Base-by-base conservation (phyloP, 2,888 invertebrate genomes). In the Cyaniris semiargus region DNA sequence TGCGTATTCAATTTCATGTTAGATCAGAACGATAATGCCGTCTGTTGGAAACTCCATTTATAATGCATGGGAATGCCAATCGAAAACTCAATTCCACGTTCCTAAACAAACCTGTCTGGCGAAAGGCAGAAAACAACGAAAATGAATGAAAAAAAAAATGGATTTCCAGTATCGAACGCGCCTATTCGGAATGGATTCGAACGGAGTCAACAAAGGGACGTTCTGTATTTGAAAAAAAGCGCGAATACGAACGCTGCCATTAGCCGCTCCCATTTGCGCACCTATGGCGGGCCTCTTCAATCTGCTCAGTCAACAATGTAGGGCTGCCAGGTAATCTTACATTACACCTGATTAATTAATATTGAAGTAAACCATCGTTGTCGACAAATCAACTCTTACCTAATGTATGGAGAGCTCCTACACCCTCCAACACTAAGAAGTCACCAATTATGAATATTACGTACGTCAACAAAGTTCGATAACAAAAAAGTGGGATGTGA, bases 171-270 rank as follows among this genome's bases (percentile, higher is more conserved):
- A 92, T 91, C 88, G 90, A 89, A 89, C 87, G 84, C 82, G 85
- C 85, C 88, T 90, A 90, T 91, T 89, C 87, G 88, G 84, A 89
- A 90, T 88, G 89, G 88, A 89, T 88, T 87, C 87, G 89, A 84
- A 87, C 84, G 85, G 84, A 90, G 89, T 90, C 89, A 91, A 93
- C 93, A 93, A 93, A 93, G 92, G 91, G 91, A 92, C 87, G 91
- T 88, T 89, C 89, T 90, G 88, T 88, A 85, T 89, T 89, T 87
- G 87, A 90, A 85, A 85, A 90, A 92, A 92, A 90, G 88, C 89
- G 92, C 92, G 90, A 91, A 92, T 88, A 86, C 89, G 87, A 89
- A 89, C 88, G 88, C 89, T 85, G 88, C 93, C 91, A 93, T 93
- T 93, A 93, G 90, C 91, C 87, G 90, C 84, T 89, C 89, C 91